These are phyloP conservation scores for Campopleginae sp. DNA, from an alignment of 2,888 invertebrate species.

Conservation along the genomic window DNA sequence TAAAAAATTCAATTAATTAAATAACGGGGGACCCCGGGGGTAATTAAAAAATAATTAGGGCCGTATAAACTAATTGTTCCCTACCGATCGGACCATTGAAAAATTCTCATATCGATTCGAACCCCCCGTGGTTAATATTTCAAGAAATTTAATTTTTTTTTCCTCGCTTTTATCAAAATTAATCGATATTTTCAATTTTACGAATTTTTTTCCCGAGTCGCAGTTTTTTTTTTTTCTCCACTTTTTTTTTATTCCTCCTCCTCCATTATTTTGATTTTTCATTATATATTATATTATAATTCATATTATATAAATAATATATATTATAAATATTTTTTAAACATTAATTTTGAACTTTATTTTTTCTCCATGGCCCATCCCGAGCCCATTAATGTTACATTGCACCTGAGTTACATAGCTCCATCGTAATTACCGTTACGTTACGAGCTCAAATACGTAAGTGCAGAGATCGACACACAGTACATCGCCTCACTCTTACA, in stretches of 20 bases:
- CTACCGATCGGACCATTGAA: not conserved
- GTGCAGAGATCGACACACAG: conserved; percentile 19
- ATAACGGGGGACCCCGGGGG: no score
- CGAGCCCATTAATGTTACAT: conserved; percentile 15
- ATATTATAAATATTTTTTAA: no score
- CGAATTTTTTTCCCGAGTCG: not conserved
- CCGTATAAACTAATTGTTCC: not conserved
- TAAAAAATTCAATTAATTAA: not conserved
- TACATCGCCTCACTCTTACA: conserved; percentile 52
- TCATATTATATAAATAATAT: no score
- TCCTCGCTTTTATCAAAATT: no score
- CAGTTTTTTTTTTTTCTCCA: not conserved
- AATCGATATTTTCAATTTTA: not conserved
- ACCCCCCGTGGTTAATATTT: no score
- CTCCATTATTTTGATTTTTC: no score
- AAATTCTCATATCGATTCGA: not conserved
- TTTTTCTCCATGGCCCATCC: not conserved
- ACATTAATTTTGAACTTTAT: not conserved
- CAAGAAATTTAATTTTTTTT: no score
- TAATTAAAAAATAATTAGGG: not conserved
- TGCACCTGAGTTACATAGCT: conserved; percentile 9
- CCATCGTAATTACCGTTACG: not conserved
- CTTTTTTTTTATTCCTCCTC: no score
- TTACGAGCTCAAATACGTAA: conserved; percentile 47
- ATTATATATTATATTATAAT: no score